These are phyloP conservation scores for Coelopa frigida DNA, from an alignment of 1,140 invertebrate species.

Conservation along the genomic window DNA sequence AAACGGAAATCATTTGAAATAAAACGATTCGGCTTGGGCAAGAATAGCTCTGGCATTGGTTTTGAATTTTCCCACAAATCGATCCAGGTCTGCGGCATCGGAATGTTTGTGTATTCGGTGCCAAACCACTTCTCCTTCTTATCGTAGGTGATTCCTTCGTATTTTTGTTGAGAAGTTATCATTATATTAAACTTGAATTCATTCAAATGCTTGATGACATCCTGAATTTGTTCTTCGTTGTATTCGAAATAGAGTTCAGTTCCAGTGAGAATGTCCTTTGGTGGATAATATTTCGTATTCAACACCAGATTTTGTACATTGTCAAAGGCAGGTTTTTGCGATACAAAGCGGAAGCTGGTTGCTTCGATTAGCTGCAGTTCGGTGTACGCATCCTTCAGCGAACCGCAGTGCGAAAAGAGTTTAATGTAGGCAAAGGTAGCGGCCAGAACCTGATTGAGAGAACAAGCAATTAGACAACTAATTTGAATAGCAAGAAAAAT, in stretches of 20 bases:
- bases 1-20: slow-evolving; percentile 76
- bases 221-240: slow-evolving; percentile 58
- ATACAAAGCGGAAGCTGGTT: slow-evolving; percentile 60
- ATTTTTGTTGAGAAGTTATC: slow-evolving; percentile 56
- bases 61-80: slow-evolving; percentile 53
- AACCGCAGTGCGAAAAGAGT: slow-evolving; percentile 54
- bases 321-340: slow-evolving; percentile 63
- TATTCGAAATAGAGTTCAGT: slow-evolving; percentile 70
- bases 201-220: slow-evolving; percentile 58
- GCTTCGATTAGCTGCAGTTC: slow-evolving; percentile 58
- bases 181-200: slow-evolving; percentile 71
- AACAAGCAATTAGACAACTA: too few relatives aligned
- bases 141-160: slow-evolving; percentile 52
- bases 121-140: slow-evolving; percentile 58
- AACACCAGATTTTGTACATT: slow-evolving; percentile 71
- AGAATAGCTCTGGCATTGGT: slow-evolving; percentile 51
- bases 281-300: slow-evolving; percentile 72
- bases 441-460: slow-evolving; percentile 50
- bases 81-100: slow-evolving; percentile 54
- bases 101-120: slow-evolving; percentile 41
- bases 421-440: slow-evolving; percentile 68
- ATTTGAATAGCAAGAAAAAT: slow-evolving; percentile 25
- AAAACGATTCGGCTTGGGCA: slow-evolving; percentile 76
- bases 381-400: slow-evolving; percentile 47
- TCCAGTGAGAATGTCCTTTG: slow-evolving; percentile 71